Evolutionary conservation across 2,888 invertebrate genomes (phyloP).

Genomic region (Netelia virgata): DNA sequence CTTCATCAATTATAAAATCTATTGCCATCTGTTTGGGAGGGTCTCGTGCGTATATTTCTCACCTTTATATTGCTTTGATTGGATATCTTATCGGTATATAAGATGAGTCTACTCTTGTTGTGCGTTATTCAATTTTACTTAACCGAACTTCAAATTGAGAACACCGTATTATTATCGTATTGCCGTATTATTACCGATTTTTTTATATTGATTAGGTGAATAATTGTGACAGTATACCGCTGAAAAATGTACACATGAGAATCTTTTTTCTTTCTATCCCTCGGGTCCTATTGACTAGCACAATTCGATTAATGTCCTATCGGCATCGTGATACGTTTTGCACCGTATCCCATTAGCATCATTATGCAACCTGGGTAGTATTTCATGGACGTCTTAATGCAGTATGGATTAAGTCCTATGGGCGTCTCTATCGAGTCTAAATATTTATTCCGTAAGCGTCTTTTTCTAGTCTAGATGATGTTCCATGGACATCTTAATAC

Average conservation of each 20-base stretch:
- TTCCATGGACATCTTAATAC: slow-evolving; percentile 32
- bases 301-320: slow-evolving; percentile 14
- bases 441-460: slow-evolving; percentile 22
- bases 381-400: slow-evolving; percentile 34
- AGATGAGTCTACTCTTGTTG: slow-evolving; percentile 23
- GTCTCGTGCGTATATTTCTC: slow-evolving; percentile 39
- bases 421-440: slow-evolving; percentile 12
- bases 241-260: too few species aligned
- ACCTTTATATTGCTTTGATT: slow-evolving; percentile 21
- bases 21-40: too few species aligned
- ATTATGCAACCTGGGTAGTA: slow-evolving; percentile 16
- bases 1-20: slow-evolving; percentile 29
- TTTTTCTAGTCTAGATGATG: slow-evolving; percentile 19
- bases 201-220: slow-evolving; percentile 16
- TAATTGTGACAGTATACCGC: too few species aligned
- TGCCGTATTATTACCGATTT: not conserved
- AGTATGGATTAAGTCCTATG: slow-evolving; percentile 16
- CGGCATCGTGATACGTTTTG: slow-evolving; percentile 15
- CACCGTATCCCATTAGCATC: slow-evolving; percentile 25
- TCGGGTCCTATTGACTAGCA: slow-evolving; percentile 20
- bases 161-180: not conserved
- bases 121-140: slow-evolving; percentile 21
- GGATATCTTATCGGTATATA: too few species aligned
- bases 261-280: too few species aligned
- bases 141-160: not conserved